phyloP scores from a whole-genome alignment of 1,140 invertebrate genomes.

The Nebria ingens region DNA sequence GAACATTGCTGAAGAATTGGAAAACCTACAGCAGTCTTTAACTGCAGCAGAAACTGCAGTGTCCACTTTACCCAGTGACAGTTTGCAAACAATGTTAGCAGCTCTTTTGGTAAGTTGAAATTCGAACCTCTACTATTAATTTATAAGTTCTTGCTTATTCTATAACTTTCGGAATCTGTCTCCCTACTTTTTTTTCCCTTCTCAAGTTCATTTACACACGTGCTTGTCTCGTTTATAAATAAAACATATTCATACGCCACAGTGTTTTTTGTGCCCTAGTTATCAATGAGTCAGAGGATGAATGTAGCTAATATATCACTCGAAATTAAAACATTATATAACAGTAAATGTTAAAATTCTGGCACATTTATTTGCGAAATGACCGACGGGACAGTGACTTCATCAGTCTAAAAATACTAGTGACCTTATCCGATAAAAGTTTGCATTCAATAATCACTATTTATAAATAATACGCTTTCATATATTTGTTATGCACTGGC shows the following conservation, averaged over 20 bases:
- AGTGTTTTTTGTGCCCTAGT: background rate
- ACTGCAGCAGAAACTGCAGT: constrained; percentile 52
- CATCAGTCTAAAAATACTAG: background rate
- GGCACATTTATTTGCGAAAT: background rate
- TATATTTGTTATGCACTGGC: too few relatives aligned
- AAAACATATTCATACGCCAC: background rate
- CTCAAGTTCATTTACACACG: constrained; percentile 16
- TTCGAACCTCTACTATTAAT: background rate
- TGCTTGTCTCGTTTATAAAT: background rate
- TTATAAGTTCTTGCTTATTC: background rate
- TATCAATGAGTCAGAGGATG: background rate
- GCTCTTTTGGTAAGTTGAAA: constrained; percentile 53
- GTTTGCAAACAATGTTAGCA: constrained; percentile 54
- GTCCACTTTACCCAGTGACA: constrained; percentile 53
- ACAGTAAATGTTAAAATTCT: constrained; percentile 4
- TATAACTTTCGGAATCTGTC: background rate
- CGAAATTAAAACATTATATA: constrained; percentile 1
- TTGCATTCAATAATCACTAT: background rate
- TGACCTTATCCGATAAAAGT: background rate
- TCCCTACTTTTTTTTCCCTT: constrained; percentile 25
- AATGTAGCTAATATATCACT: background rate
- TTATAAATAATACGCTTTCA: background rate
- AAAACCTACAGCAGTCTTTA: constrained; percentile 50
- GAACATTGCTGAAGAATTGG: constrained; percentile 56
- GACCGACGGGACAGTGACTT: background rate